Base-by-base conservation (phyloP, 2,797 vertebrate species). In the Artibeus lituratus region DNA sequence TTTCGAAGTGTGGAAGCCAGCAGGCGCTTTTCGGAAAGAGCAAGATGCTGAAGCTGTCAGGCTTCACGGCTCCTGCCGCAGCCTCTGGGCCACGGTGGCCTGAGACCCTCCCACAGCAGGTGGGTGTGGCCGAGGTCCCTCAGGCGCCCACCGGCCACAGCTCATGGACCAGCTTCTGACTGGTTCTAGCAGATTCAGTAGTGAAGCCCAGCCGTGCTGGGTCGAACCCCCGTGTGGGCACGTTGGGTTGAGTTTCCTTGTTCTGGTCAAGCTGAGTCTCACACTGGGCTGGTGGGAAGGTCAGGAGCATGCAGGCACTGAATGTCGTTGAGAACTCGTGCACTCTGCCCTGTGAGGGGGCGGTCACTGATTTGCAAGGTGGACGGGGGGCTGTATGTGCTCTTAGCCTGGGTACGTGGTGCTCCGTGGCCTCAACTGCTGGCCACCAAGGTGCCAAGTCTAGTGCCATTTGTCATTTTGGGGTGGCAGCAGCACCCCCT, bases 391-490 rank as follows among this genome's bases (percentile, higher is more conserved):
- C 76, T 35, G n/a, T 4, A 3, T 10, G 24, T 24, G 19, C 24
- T 42, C 11, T 4, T 7, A 0, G 14, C 42, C 5, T 3, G 24
- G 14, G 7, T 0, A 0, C 2, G 22, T 5, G 2, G 14, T 6
- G 22, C 7, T 12, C 55, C 0, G 4, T 0, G 3, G 32, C 67
- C 21, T 24, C 24, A 0, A 10, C 1, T 2, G 35, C 32, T 10
- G 70, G 19, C 21, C 10, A 0, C 59, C 1, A 1, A 0, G 22
- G 37, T 26, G 0, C 51, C 35, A 29, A 7, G 29, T 1, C 57
- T 1, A 0, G 39, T 9, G 59, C 73, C 21, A 3, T 9, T 19
- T 12, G 24, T 57, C 2, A 3, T 7, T 24, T 24, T 7, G 8
- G 29, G 18, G 14, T 3, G 14, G 57, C 2, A 0, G 35, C n/a